phyloP scores from a whole-genome alignment of 2,888 invertebrate species.

The Petrolisthes cinctipes region DNA sequence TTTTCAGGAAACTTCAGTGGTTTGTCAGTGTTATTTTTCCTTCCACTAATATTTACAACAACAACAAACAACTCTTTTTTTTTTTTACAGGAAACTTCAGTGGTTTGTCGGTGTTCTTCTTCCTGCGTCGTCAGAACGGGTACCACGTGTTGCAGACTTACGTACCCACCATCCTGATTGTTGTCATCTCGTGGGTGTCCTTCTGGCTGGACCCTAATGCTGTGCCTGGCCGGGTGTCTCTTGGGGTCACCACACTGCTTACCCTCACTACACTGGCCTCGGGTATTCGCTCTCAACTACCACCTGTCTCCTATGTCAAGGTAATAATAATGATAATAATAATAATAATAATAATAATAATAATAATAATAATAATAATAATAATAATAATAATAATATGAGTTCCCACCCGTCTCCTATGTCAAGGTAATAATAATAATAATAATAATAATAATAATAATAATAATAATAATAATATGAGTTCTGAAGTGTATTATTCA shows the following conservation, averaged over 20 bases:
- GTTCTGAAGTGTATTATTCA: no score
- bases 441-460: no score
- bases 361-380: background rate
- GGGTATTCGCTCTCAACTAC: constrained; percentile 55
- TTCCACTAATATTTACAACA: no score
- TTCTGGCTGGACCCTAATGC: constrained; percentile 66
- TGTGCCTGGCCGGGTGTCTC: constrained; percentile 61
- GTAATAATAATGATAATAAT: constrained; percentile 20
- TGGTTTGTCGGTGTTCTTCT: constrained; percentile 53
- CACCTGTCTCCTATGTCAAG: constrained; percentile 64
- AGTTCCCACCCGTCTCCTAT: background rate
- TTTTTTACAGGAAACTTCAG: constrained; percentile 62
- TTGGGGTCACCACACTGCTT: constrained; percentile 62
- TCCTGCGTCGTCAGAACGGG: constrained; percentile 63
- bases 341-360: background rate
- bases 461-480: no score
- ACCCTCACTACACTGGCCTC: constrained; percentile 64
- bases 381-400: background rate
- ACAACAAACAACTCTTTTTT: no score
- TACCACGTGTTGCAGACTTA: constrained; percentile 66
- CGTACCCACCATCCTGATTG: constrained; percentile 66
- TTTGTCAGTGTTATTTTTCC: no score
- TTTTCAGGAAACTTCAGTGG: no score
- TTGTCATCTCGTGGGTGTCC: constrained; percentile 66
- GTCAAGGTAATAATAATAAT: background rate